Evolutionary conservation across 2,113 vertebrate species (phyloP).

Genomic region (Beaufortia kweichowensis): DNA sequence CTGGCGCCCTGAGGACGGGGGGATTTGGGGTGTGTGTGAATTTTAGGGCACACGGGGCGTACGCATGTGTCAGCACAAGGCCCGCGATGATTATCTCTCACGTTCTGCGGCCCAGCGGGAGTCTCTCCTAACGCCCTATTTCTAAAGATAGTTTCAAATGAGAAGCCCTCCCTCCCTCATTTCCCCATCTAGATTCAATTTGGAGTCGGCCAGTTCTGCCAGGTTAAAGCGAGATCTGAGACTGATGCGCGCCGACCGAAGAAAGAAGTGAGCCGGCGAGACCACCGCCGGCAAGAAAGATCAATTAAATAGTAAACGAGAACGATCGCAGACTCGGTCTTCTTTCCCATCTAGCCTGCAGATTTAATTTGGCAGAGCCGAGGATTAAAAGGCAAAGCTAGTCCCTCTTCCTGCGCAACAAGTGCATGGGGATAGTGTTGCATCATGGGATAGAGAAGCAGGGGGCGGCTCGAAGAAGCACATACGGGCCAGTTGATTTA

Average conservation of each 20-base stretch:
- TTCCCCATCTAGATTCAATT: conserved; percentile 68
- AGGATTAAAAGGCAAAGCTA: conserved; percentile 69
- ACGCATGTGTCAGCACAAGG: conserved; percentile 16
- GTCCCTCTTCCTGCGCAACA: conserved; percentile 53
- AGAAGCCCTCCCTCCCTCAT: conserved; percentile 63
- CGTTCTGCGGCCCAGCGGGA: conserved; percentile 26
- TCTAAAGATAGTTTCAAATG: conserved; percentile 62
- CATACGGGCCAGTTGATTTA: conserved; percentile 55
- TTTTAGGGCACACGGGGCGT: conserved; percentile 7
- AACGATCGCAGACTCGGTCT: conserved; percentile 66
- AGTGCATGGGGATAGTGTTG: conserved; percentile 58
- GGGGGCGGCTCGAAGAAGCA: conserved; percentile 52
- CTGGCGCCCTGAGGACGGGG: conserved; percentile 53
- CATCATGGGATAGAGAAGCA: conserved; percentile 51
- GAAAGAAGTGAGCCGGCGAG: conserved; percentile 45
- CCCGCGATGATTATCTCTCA: conserved; percentile 46
- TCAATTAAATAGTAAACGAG: conserved; percentile 66
- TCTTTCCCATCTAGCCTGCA: conserved; percentile 57
- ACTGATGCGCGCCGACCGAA: conserved; percentile 45
- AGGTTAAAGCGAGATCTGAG: conserved; percentile 57
- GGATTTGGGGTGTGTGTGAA: conserved; percentile 28
- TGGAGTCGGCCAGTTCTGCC: conserved; percentile 61
- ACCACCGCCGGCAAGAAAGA: conserved; percentile 60
- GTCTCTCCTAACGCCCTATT: conserved; percentile 24
- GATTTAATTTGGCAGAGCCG: conserved; percentile 62